Conservation (phyloP, 2,113 vertebrate genomes). For the Pyrgilauda ruficollis region DNA sequence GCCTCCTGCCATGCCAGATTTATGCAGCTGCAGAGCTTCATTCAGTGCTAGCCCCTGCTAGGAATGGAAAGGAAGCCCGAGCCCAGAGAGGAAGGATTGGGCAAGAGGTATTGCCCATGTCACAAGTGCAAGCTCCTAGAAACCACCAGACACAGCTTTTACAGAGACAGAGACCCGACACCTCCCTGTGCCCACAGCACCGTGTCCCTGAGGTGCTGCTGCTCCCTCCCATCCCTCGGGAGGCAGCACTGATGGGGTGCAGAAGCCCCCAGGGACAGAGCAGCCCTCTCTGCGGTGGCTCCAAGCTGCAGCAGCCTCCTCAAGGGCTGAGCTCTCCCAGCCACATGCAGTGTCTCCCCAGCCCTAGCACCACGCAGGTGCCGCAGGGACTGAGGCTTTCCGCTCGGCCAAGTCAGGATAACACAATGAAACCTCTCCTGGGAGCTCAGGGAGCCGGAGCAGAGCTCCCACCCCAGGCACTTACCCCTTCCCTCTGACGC, state of each 20-base stretch:
- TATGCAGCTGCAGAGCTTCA: not conserved
- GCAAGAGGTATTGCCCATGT: not conserved
- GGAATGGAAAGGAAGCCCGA: not conserved
- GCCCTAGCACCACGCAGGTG: not conserved
- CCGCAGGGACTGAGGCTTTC: not conserved
- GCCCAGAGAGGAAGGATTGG: not conserved
- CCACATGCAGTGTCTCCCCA: not conserved
- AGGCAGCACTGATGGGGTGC: not conserved
- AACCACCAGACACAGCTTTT: not conserved
- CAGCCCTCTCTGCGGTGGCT: not conserved
- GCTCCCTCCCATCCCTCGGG: fast-evolving
- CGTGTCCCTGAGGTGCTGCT: fast-evolving
- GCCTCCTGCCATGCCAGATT: not conserved
- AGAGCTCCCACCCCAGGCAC: not conserved
- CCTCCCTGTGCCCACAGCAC: not conserved
- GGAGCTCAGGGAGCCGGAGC: not conserved
- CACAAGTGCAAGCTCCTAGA: not conserved
- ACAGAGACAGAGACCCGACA: not conserved
- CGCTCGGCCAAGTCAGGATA: not conserved
- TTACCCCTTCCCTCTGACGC: not conserved
- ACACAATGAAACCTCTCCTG: conserved; percentile 17
- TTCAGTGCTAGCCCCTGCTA: not conserved
- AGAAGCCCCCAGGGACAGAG: not conserved
- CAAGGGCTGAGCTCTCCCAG: not conserved
- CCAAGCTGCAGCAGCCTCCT: not conserved